These are phyloP conservation scores for Drosophila rubida DNA, from an alignment of 2,888 invertebrate genomes.

Conservation along the genomic window DNA sequence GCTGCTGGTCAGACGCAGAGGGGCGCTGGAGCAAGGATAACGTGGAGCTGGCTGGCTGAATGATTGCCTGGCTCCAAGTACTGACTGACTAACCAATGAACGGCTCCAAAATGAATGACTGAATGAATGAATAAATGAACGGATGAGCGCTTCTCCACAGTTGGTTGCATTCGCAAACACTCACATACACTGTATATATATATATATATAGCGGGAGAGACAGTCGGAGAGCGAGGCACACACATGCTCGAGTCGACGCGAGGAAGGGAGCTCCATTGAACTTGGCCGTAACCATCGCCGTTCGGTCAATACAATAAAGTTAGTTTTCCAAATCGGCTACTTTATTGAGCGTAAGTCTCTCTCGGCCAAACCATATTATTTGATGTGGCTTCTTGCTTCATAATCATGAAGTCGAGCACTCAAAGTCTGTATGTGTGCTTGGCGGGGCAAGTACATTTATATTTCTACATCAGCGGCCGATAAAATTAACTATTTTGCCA, in stretches of 20 bases:
- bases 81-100: constrained; percentile 79
- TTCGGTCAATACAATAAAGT: constrained; percentile 71
- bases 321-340: constrained; percentile 76
- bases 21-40: constrained; percentile 34
- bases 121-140: constrained; percentile 79
- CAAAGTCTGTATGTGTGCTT: neutral
- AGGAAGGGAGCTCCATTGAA: constrained; percentile 55
- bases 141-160: constrained; percentile 77
- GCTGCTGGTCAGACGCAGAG: neutral
- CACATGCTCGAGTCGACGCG: constrained; percentile 13
- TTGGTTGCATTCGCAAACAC: constrained; percentile 77
- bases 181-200: constrained; percentile 16
- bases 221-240: constrained; percentile 10
- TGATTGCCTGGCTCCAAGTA: constrained; percentile 70
- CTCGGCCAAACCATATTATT: constrained; percentile 64
- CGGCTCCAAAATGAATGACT: constrained; percentile 76
- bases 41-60: constrained; percentile 54
- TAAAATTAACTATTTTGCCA: constrained; percentile 76
- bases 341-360: constrained; percentile 74
- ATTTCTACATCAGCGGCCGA: constrained; percentile 71
- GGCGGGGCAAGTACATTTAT: constrained; percentile 60
- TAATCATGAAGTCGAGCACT: constrained; percentile 62
- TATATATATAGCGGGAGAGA: too few relatives aligned
- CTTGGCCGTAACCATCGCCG: constrained; percentile 47
- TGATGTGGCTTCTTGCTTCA: constrained; percentile 72